A percentile compares a stretch with the other conserved stretches of the same genome.
Evolutionary conservation across 2,113 vertebrate species (phyloP).

Genomic region (Trogon melanurus): DNA sequence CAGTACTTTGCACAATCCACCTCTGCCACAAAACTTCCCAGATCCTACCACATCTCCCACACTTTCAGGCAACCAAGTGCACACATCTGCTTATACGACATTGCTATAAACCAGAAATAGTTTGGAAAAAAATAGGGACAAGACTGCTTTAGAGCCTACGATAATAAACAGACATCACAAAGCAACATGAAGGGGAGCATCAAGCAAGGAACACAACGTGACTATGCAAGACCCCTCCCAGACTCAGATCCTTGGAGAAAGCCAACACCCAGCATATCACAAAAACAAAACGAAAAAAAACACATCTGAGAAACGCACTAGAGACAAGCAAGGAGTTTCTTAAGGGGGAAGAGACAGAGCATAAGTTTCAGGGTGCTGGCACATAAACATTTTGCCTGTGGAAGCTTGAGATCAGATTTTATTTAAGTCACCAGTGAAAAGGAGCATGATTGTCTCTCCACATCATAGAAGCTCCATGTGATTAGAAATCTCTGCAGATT

Average conservation of each 20-base stretch:
- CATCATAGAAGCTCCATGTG: neutral
- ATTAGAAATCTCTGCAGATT: constrained; percentile 37
- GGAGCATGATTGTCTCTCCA: neutral
- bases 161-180: neutral
- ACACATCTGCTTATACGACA: neutral
- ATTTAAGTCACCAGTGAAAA: constrained; percentile 37
- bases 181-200: neutral
- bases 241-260: neutral
- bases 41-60: neutral
- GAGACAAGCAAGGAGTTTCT: neutral
- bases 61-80: neutral
- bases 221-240: neutral
- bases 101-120: neutral
- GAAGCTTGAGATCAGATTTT: neutral
- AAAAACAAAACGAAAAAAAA: neutral
- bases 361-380: neutral
- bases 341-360: neutral
- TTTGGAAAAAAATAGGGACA: neutral
- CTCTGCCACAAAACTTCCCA: neutral
- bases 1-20: neutral
- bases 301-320: neutral
- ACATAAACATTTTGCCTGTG: constrained; percentile 8
- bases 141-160: neutral
- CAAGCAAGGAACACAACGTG: neutral
- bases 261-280: neutral